Conservation (phyloP, 23 tunicate species). For the Trididemnum nubilum region DNA sequence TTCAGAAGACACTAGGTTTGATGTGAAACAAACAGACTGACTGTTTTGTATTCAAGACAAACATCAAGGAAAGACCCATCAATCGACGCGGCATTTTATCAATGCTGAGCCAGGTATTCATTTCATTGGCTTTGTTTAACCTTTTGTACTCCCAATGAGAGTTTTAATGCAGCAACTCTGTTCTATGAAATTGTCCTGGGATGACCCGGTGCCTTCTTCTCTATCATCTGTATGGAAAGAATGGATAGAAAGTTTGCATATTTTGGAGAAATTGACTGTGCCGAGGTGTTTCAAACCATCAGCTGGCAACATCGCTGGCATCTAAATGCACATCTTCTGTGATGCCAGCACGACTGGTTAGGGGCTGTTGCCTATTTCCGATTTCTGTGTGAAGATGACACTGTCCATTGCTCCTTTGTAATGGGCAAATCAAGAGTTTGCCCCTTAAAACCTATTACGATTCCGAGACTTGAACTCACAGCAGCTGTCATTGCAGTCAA, state of each 20-base stretch:
- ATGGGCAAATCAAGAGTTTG: not conserved
- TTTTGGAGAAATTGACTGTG: not conserved
- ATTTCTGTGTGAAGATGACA: not conserved
- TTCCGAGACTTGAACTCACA: constrained; percentile 12
- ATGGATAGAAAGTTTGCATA: not conserved
- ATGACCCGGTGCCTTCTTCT: not conserved
- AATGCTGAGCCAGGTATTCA: constrained; percentile 25
- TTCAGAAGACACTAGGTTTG: constrained; percentile 11
- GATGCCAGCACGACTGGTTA: constrained; percentile 45
- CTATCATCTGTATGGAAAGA: not conserved
- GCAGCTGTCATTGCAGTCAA: constrained; percentile 17
- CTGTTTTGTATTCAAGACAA: constrained; percentile 3
- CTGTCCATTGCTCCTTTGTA: not conserved
- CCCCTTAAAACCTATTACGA: constrained; percentile 1
- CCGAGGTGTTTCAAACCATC: not conserved
- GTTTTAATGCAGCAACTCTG: constrained; percentile 22
- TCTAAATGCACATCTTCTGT: constrained; percentile 40
- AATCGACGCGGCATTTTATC: constrained; percentile 30
- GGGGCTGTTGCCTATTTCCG: constrained; percentile 3
- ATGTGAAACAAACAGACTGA: not conserved
- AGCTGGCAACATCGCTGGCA: not conserved
- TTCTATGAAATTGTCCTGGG: constrained; percentile 21
- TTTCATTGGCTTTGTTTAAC: constrained; percentile 23
- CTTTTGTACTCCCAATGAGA: constrained; percentile 32
- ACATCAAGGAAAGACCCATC: not conserved